Base-by-base conservation (phyloP, 2,888 invertebrate species). In the Proisotoma minuta region DNA sequence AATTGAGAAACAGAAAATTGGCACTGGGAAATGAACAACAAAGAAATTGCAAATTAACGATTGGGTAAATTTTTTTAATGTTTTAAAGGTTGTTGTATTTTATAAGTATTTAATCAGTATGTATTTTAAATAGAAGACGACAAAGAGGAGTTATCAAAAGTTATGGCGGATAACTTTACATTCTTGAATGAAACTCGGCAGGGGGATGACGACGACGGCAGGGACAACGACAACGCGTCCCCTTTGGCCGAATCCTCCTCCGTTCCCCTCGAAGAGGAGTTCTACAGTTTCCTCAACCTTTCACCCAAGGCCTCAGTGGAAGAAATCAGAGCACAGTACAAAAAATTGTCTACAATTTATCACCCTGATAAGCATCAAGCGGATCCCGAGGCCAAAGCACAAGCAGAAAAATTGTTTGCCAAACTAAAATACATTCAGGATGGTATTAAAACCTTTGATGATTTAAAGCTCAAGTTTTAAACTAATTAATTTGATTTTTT, bases 311-410 rank as follows among this genome's bases (percentile, higher is more conserved):
- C 98, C 5, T 83, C 89, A 40, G 81, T 82, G 54, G 96, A 97
- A 71, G 96, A 98, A 79, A 96, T 99, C 71, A 92, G 86, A 75
- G 87, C 88, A 81, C 91, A 97, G 1, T 99, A 96, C 78, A 84
- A 96, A 65, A 85, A 89, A 58, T 85, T 95, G 60, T 96, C 96
- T 74, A 85, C 88, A 70, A 85, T 94, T 74, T 98, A 95, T 76
- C 99, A 99, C 78, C 98, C 99, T 0, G 98, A 99, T 77, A 96
- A 97, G 79, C 97, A 99, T 79, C 81, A 84, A 15, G n/a, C n/a
- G n/a, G 89, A 94, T 75, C 86, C 88, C 0, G 83, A 82, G 0
- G 85, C 86, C 73, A 93, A 94, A 78, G 85, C 85, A 75, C 89
- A 93, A 80, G 98, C 98, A 0, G 94, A 96, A 78, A 79, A 87